phyloP scores from a whole-genome alignment of 64 coral and sea anemone genomes.

The Dendronephthya gigantea region DNA sequence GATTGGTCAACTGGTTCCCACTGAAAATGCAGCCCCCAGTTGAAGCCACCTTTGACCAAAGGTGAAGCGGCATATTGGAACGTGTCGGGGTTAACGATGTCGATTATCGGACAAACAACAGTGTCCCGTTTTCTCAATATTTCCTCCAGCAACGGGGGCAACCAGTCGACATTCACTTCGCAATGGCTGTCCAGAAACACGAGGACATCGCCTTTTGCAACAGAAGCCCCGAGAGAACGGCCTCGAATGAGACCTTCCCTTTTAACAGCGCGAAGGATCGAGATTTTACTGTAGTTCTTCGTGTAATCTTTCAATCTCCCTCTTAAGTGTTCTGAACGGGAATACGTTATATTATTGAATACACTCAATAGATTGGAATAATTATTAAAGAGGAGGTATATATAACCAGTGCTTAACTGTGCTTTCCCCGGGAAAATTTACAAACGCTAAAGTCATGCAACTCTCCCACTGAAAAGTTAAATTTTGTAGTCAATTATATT shows the following conservation, averaged over 20 bases:
- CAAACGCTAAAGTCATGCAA: too few relatives aligned
- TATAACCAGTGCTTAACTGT: too few relatives aligned
- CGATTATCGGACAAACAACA: constrained; percentile 84
- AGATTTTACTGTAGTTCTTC: constrained; percentile 55
- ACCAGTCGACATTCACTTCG: constrained; percentile 76
- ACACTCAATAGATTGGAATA: too few relatives aligned
- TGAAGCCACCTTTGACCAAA: constrained; percentile 75
- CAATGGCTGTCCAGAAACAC: constrained; percentile 80
- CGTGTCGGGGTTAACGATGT: constrained; percentile 94
- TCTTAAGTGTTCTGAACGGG: not conserved
- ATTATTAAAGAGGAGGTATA: too few relatives aligned
- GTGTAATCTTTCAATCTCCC: not conserved
- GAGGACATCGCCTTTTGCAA: constrained; percentile 58
- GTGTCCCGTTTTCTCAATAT: constrained; percentile 54
- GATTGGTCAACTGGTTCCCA: constrained; percentile 72
- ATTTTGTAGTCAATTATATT: too few relatives aligned
- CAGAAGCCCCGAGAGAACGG: constrained; percentile 61
- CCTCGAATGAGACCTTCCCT: constrained; percentile 73
- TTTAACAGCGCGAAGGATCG: constrained; percentile 65
- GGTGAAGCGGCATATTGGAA: constrained; percentile 78
- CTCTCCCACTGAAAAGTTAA: too few relatives aligned
- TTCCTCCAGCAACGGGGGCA: constrained; percentile 66
- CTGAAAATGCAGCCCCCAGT: constrained; percentile 98
- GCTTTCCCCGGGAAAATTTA: too few relatives aligned
- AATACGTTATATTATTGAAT: too few relatives aligned